These are phyloP conservation scores for Gymnocheta viridis DNA, from an alignment of 2,888 invertebrate genomes.

Conservation along the genomic window DNA sequence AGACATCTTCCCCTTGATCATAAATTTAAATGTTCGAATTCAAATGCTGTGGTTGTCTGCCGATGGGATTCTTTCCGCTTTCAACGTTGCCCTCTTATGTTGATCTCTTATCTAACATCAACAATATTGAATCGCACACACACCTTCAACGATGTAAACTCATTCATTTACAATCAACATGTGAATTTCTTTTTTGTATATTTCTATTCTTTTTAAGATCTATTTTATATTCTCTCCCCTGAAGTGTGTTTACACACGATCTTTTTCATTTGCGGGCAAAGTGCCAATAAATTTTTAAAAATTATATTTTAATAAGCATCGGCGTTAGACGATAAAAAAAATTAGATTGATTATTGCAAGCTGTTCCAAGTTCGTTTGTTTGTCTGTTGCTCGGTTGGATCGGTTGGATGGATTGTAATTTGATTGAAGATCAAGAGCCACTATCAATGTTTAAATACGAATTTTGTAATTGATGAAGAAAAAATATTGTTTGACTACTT, in stretches of 20 bases:
- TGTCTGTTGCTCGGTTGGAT: not conserved
- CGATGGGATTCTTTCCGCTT: not conserved
- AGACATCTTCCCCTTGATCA: too few relatives aligned
- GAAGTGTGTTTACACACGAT: constrained; percentile 35
- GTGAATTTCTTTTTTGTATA: constrained; percentile 32
- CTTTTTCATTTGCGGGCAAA: constrained; percentile 51
- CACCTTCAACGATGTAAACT: not conserved
- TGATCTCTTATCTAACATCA: constrained; percentile 6
- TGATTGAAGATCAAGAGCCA: not conserved
- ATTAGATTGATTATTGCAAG: constrained; percentile 25
- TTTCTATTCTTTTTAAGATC: not conserved
- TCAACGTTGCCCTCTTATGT: not conserved
- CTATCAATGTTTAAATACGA: not conserved
- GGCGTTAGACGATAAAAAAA: constrained; percentile 25
- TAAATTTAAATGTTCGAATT: not conserved
- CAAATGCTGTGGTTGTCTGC: not conserved
- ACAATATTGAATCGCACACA: not conserved
- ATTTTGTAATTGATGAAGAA: not conserved
- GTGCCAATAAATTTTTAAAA: constrained; percentile 52
- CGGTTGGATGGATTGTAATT: not conserved
- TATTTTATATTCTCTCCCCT: constrained; percentile 5
- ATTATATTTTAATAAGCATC: constrained; percentile 63
- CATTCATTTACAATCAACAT: constrained; percentile 44
- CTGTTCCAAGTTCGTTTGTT: constrained; percentile 11
- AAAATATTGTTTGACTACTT: not conserved